A percentile compares a stretch with the other conserved stretches of the same genome.
phyloP scores from a whole-genome alignment of 1,140 invertebrate species.

The Berghia stephanieae region DNA sequence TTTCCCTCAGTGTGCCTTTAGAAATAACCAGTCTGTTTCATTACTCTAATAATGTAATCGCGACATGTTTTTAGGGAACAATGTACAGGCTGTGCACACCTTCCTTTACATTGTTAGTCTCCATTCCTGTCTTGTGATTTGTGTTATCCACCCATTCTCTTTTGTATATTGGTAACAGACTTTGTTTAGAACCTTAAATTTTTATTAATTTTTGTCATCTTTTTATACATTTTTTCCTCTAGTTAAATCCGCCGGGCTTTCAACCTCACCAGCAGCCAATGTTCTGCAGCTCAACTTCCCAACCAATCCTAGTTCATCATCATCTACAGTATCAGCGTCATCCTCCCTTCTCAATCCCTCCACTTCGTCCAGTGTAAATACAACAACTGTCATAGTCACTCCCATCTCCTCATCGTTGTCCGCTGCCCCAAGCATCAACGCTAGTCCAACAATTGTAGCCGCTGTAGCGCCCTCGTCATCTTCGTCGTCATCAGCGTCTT shows the following conservation, averaged over 20 bases:
- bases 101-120: too few species aligned
- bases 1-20: too few species aligned
- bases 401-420: background rate
- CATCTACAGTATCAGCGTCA: constrained; percentile 28
- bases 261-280: constrained; percentile 63
- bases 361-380: constrained; percentile 31
- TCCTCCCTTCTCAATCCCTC: constrained; percentile 22
- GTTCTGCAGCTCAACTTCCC: constrained; percentile 64
- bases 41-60: too few species aligned
- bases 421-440: background rate
- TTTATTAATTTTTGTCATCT: background rate
- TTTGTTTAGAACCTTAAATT: background rate
- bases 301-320: constrained; percentile 37
- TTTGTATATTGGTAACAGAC: background rate
- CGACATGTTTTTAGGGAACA: too few species aligned
- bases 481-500: background rate
- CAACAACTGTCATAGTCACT: constrained; percentile 24
- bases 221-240: constrained; percentile 24
- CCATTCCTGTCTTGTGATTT: too few species aligned
- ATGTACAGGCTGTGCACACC: too few species aligned
- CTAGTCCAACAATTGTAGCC: constrained; percentile 8
- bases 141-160: background rate
- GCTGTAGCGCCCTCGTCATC: background rate
- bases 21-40: too few species aligned
- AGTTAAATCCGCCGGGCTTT: constrained; percentile 59